These are phyloP conservation scores for Melanogrammus aeglefinus DNA, from an alignment of 2,797 vertebrate species.

Conservation along the genomic window DNA sequence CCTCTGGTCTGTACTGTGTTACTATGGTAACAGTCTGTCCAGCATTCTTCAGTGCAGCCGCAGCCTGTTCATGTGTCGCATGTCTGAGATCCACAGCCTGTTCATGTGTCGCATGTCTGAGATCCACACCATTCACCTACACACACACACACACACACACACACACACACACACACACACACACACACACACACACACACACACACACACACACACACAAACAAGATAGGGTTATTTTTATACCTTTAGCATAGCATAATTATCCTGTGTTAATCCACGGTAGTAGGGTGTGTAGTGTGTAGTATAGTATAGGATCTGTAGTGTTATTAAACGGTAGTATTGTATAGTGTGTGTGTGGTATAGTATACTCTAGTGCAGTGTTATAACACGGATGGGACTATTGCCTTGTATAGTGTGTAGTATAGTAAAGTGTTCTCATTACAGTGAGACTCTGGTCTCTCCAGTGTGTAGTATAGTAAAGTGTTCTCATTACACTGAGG, in stretches of 20 bases:
- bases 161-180: not conserved
- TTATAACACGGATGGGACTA: slow-evolving; percentile 46
- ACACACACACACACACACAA: not conserved
- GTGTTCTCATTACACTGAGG: too few species aligned
- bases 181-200: slow-evolving; percentile 4
- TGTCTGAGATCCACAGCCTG: slow-evolving; percentile 86
- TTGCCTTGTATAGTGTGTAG: not conserved
- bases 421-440: slow-evolving; percentile 2
- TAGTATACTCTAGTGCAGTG: not conserved
- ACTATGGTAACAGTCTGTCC: slow-evolving; percentile 88
- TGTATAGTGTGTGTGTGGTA: not conserved
- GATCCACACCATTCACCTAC: slow-evolving; percentile 88
- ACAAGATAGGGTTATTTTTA: not conserved
- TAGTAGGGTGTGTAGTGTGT: too few species aligned
- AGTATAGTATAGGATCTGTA: too few species aligned
- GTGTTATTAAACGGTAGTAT: too few species aligned
- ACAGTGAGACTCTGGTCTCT: slow-evolving; percentile 86
- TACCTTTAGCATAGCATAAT: too few species aligned
- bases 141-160: not conserved
- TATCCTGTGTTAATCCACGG: too few species aligned
- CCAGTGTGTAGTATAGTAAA: not conserved
- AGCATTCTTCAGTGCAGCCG: slow-evolving; percentile 86
- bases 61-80: slow-evolving; percentile 87
- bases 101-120: slow-evolving; percentile 85
- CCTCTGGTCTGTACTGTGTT: slow-evolving; percentile 83